Conservation (phyloP, 1,140 invertebrate genomes). For the Drosophila eugracilis region DNA sequence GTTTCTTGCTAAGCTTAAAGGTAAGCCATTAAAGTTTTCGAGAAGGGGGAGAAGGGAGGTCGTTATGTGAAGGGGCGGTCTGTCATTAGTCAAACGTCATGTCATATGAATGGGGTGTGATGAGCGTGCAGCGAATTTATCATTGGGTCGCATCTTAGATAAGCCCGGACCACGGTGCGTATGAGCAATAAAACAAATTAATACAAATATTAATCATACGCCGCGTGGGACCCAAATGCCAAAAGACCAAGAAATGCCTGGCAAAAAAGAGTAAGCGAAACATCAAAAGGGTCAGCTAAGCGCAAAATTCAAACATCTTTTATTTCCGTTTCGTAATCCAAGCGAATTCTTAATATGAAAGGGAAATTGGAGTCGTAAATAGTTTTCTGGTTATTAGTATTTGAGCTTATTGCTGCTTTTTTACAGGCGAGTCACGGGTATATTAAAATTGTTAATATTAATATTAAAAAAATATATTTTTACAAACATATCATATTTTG, state of each 20-base stretch:
- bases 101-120: constrained; percentile 34
- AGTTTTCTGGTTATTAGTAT: constrained; percentile 13
- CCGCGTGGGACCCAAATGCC: constrained; percentile 38
- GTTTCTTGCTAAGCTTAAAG: constrained; percentile 18
- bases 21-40: constrained; percentile 35
- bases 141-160: constrained; percentile 42
- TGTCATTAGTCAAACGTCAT: constrained; percentile 61
- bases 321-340: constrained; percentile 11
- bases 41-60: no score
- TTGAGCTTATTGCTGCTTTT: constrained; percentile 4
- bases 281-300: constrained; percentile 28
- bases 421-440: neutral
- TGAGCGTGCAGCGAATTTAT: constrained; percentile 56
- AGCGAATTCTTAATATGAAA: constrained; percentile 24
- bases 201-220: constrained; percentile 68
- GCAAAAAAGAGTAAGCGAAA: neutral
- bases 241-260: constrained; percentile 11
- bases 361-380: constrained; percentile 40
- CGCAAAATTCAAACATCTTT: constrained; percentile 16
- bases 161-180: constrained; percentile 33
- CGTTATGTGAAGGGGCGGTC: neutral
- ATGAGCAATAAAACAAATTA: constrained; percentile 65
- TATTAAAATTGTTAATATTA: neutral
- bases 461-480: no score
- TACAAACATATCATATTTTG: no score